phyloP scores from a whole-genome alignment of 2,113 vertebrate species.

The Lasiurus cinereus region DNA sequence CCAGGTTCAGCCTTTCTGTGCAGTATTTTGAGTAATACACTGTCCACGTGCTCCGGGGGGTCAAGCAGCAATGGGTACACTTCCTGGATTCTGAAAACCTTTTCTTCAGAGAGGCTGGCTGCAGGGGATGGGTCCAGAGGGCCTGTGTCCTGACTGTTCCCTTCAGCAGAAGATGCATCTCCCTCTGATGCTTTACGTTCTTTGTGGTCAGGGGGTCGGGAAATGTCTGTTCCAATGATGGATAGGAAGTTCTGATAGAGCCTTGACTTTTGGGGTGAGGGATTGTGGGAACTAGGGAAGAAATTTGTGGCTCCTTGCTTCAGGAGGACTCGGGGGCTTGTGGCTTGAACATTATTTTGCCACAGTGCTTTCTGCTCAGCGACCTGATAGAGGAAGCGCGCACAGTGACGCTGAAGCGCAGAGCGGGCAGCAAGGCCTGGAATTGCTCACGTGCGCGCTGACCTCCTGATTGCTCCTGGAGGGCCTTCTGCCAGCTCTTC shows the following conservation, averaged over 20 bases:
- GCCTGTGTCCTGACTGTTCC: neutral
- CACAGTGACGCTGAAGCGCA: constrained; percentile 8
- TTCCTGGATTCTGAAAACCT: neutral
- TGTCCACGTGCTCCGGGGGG: neutral
- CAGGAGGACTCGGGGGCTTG: constrained; percentile 18
- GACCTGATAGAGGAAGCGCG: neutral
- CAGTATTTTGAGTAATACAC: neutral
- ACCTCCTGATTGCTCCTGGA: neutral
- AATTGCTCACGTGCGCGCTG: neutral
- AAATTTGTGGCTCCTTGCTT: constrained; percentile 49
- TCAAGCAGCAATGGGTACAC: constrained; percentile 29
- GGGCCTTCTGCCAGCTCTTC: neutral
- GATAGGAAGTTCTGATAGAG: constrained; percentile 41
- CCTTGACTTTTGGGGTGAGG: neutral
- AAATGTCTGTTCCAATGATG: constrained; percentile 14
- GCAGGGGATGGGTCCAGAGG: neutral
- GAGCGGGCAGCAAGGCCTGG: neutral
- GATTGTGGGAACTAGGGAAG: constrained; percentile 38
- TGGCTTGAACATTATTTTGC: constrained; percentile 35
- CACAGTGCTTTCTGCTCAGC: constrained; percentile 25
- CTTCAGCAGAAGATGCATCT: constrained; percentile 47
- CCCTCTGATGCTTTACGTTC: constrained; percentile 37
- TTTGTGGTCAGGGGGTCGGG: constrained; percentile 8
- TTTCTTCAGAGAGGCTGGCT: neutral
- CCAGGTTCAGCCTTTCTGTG: neutral